These are phyloP conservation scores for Geococcyx californianus DNA, from an alignment of 2,113 vertebrate genomes.

Conservation along the genomic window DNA sequence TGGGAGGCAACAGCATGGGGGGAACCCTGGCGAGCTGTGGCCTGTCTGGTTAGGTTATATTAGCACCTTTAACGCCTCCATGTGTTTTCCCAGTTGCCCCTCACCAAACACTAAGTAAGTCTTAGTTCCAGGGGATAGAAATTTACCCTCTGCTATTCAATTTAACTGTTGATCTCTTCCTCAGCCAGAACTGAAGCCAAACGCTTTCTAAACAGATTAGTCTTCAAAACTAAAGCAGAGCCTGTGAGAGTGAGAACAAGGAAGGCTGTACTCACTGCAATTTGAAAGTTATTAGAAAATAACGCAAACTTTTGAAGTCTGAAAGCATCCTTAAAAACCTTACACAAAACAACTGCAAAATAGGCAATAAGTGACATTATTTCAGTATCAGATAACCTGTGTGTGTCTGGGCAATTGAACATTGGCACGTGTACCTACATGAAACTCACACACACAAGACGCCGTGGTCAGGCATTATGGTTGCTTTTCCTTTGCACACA, in stretches of 20 bases:
- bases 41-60: neutral
- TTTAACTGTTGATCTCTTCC: neutral
- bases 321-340: conserved; percentile 41
- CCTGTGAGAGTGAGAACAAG: neutral
- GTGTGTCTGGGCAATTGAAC: neutral
- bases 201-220: neutral
- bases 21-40: neutral
- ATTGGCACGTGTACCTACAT: neutral
- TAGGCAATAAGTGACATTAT: neutral
- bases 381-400: neutral
- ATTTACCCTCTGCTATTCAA: neutral
- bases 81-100: neutral
- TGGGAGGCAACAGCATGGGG: neutral
- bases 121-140: neutral
- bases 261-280: neutral
- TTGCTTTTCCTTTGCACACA: neutral
- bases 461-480: neutral
- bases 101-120: neutral
- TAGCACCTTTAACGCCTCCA: neutral
- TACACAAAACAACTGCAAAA: conserved; percentile 28
- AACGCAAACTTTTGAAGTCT: conserved; percentile 1
- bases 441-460: conserved; percentile 16
- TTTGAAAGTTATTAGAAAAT: neutral
- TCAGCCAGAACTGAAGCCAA: neutral
- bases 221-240: neutral